Conservation (phyloP, 2,113 vertebrate species). For the Circaetus cinerascens region DNA sequence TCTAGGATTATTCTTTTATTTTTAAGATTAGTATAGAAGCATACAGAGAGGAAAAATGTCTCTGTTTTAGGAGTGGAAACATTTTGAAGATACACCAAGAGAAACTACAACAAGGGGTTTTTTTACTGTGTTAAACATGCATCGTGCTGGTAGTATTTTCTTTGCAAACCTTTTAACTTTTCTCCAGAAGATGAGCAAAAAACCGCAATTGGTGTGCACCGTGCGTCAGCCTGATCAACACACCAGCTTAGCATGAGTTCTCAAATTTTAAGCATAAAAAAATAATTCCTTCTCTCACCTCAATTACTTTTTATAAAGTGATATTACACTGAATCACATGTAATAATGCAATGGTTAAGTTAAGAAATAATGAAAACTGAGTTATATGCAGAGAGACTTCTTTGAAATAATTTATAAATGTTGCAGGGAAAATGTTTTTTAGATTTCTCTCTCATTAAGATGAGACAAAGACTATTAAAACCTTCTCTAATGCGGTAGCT, state of each 20-base stretch:
- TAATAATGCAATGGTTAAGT: background rate
- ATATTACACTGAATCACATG: background rate
- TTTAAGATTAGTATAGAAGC: background rate
- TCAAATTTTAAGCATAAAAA: constrained; percentile 39
- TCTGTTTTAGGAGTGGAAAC: background rate
- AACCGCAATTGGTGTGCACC: constrained; percentile 11
- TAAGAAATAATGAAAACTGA: constrained; percentile 5
- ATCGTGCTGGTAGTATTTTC: constrained; percentile 6
- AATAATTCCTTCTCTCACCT: background rate
- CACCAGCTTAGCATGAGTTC: background rate
- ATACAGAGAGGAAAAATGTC: background rate
- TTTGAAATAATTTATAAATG: constrained; percentile 44
- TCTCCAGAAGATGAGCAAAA: constrained; percentile 49
- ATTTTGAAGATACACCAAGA: background rate
- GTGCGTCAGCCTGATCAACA: constrained; percentile 5
- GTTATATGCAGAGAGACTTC: background rate
- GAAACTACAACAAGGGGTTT: constrained; percentile 17
- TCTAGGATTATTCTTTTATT: background rate
- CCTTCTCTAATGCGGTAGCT: constrained; percentile 68
- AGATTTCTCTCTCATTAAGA: constrained; percentile 61
- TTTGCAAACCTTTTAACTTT: constrained; percentile 61
- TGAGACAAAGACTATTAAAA: constrained; percentile 73
- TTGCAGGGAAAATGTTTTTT: constrained; percentile 41
- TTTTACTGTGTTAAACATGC: constrained; percentile 39
- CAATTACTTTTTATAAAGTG: constrained; percentile 22